A percentile compares a stretch with the other conserved stretches of the same genome.
Evolutionary conservation across 2,113 vertebrate genomes (phyloP).

Genomic region (Caloenas nicobarica): DNA sequence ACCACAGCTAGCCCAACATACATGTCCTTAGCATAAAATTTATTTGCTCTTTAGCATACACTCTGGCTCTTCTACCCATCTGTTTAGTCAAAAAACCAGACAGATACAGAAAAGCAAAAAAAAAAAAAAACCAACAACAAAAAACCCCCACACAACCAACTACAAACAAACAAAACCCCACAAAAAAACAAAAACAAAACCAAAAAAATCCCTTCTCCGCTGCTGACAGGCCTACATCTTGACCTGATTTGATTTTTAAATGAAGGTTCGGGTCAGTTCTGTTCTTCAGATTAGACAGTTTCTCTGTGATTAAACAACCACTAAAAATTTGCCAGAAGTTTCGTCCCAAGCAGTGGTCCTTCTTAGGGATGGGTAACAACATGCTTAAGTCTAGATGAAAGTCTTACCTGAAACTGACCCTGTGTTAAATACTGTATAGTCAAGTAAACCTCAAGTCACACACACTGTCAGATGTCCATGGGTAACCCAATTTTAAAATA

Average conservation of each 20-base stretch:
- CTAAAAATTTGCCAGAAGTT: background rate
- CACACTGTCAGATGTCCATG: background rate
- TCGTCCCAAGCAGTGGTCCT: background rate
- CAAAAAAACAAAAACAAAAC: no score
- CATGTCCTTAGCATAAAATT: background rate
- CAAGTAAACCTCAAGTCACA: background rate
- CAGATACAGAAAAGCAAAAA: background rate
- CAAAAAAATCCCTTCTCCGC: background rate
- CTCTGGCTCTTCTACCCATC: background rate
- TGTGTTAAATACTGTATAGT: background rate
- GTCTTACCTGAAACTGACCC: background rate
- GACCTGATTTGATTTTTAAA: background rate
- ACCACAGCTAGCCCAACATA: background rate
- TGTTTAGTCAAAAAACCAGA: background rate
- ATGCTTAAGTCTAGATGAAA: background rate
- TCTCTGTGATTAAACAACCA: background rate
- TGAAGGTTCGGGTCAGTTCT: background rate
- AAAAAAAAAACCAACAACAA: background rate
- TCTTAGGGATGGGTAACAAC: background rate
- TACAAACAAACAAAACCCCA: no score
- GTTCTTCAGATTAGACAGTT: background rate
- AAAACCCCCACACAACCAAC: no score
- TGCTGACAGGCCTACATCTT: background rate
- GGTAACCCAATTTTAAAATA: background rate
- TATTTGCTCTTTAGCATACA: background rate